Conservation (phyloP, 2,888 invertebrate genomes). For the Protodeltote pygarga region DNA sequence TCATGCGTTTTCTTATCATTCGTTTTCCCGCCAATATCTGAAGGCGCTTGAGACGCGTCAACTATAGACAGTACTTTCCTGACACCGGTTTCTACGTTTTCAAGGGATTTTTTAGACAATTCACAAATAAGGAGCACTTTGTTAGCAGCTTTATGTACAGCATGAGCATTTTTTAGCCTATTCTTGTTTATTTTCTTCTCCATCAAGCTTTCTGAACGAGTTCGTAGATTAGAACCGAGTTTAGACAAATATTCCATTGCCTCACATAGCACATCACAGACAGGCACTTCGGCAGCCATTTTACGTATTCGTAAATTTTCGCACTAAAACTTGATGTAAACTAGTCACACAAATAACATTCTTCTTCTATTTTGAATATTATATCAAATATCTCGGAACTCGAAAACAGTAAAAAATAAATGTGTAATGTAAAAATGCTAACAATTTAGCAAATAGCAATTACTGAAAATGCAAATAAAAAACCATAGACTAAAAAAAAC, state of each 20-base stretch:
- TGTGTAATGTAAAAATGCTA: slow-evolving; percentile 13
- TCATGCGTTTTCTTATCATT: slow-evolving; percentile 13
- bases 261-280: slow-evolving; percentile 74
- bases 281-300: slow-evolving; percentile 78
- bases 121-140: slow-evolving; percentile 80
- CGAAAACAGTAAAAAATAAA: background rate
- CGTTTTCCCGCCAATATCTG: slow-evolving; percentile 55
- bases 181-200: slow-evolving; percentile 72
- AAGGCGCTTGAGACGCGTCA: slow-evolving; percentile 55
- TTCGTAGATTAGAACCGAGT: slow-evolving; percentile 75
- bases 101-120: slow-evolving; percentile 79
- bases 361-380: too few relatives aligned
- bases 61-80: slow-evolving; percentile 66
- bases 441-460: slow-evolving; percentile 25
- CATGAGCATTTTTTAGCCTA: slow-evolving; percentile 73
- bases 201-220: slow-evolving; percentile 73
- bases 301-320: slow-evolving; percentile 34
- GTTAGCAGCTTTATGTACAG: slow-evolving; percentile 75
- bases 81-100: slow-evolving; percentile 76
- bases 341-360: slow-evolving; percentile 4
- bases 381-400: background rate
- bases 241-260: slow-evolving; percentile 82
- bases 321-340: slow-evolving; percentile 3
- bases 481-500: slow-evolving; percentile 77
- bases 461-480: slow-evolving; percentile 60